Evolutionary conservation across 2,113 vertebrate species (phyloP), one percentile per base, ranked within the genome.

Genomic region (Callithrix jacchus): DNA sequence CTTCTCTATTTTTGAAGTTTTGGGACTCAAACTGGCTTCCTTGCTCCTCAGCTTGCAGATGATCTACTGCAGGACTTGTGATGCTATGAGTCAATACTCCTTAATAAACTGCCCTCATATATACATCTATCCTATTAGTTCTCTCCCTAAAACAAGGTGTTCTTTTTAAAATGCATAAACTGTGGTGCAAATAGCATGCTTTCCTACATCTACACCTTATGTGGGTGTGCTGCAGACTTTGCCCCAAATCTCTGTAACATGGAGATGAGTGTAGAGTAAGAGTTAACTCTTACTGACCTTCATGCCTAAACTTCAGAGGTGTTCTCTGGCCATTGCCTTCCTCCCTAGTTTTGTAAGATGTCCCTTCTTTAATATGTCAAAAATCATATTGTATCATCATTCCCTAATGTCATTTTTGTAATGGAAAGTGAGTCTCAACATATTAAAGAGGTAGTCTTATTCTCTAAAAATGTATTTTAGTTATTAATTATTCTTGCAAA

Each of bases 401-500:
- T 96, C 77, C 17, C n/a, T 73, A 88, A 66, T 64, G 47, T 21
- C 32, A 66, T 80, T 96, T 94, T 91, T 80, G 80, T 80, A 32
- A 76, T 37, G 20, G 21, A 25, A 80, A 87, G n/a, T 54, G 25
- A 74, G 3, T 64, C n/a, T 94, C 42, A 45, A 18, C 35, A 52
- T 84, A 66, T 66, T 93, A 87, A 95, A 82, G 14, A 71, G 52
- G 12, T 58, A 66, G 10, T 74, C 27, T 16, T 97, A 17, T 42
- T 83, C 47, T 92, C 54, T 73, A 56, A 87, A 88, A 81, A 70
- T 68, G 10, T 66, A 12, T 82, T 93, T 71, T 17, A 20, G 13
- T 81, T 47, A 94, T 42, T 14, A 82, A 80, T 83, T 87, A 77
- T 56, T 80, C 17, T 92, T 83, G 2, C 16, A 82, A 30, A 68